A percentile compares a stretch with the other conserved stretches of the same genome.
phyloP scores from a whole-genome alignment of 1,140 invertebrate genomes.

The Calycopis cecrops region DNA sequence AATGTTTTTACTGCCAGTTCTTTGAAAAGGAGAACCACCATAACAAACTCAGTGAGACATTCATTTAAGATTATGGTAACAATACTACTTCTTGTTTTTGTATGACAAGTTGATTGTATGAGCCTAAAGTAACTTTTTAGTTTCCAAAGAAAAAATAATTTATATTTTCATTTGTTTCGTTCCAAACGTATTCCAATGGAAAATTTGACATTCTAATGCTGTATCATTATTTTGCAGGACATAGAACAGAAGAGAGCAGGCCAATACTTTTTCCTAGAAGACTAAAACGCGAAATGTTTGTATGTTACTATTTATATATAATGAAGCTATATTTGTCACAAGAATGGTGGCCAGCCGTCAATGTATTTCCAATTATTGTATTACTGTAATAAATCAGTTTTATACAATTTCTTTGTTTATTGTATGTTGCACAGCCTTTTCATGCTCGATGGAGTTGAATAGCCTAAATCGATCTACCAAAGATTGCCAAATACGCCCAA shows the following conservation, averaged over 20 bases:
- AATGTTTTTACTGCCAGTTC: no score
- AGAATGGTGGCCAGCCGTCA: slow-evolving; percentile 44
- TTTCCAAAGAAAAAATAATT: neutral
- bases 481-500: no score
- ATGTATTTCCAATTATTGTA: slow-evolving; percentile 63
- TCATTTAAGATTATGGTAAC: no score
- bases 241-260: slow-evolving; percentile 97
- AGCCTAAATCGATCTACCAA: no score
- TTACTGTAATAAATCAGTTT: slow-evolving; percentile 69
- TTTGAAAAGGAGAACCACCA: no score
- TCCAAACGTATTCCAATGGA: neutral
- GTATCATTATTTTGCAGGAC: slow-evolving; percentile 80
- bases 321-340: slow-evolving; percentile 41
- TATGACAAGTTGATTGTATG: no score
- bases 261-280: slow-evolving; percentile 99
- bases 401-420: slow-evolving; percentile 41
- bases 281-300: slow-evolving; percentile 74
- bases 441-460: no score
- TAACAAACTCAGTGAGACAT: no score
- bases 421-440: neutral
- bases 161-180: no score
- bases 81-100: no score
- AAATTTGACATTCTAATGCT: slow-evolving; percentile 11
- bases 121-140: no score
- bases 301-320: slow-evolving; percentile 15